These are phyloP conservation scores for Scrobipalpa atriplicella DNA, from an alignment of 2,888 invertebrate genomes.

Conservation along the genomic window DNA sequence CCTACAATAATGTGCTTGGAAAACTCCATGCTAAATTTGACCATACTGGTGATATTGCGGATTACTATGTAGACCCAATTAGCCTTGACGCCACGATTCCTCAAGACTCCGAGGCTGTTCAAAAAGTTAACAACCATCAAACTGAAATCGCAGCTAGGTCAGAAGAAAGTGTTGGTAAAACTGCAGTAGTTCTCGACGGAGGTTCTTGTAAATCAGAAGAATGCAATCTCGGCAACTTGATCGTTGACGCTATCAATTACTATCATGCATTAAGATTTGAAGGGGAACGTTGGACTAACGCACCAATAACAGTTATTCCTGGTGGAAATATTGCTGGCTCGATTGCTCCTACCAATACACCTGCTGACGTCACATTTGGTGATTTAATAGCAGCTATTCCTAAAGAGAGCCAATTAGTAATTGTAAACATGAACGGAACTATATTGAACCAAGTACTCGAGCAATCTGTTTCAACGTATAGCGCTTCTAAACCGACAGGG, in stretches of 20 bases:
- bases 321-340: slow-evolving; percentile 88
- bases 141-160: slow-evolving; percentile 75
- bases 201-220: slow-evolving; percentile 86
- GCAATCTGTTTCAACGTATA: slow-evolving; percentile 81
- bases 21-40: slow-evolving; percentile 87
- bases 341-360: slow-evolving; percentile 76
- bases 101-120: slow-evolving; percentile 84
- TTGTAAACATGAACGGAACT: slow-evolving; percentile 85
- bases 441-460: slow-evolving; percentile 86
- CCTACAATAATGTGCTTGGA: slow-evolving; percentile 94
- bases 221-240: slow-evolving; percentile 94
- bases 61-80: slow-evolving; percentile 86
- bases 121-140: slow-evolving; percentile 81
- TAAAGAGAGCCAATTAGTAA: slow-evolving; percentile 86
- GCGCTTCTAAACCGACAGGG: slow-evolving; percentile 79
- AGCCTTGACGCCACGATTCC: slow-evolving; percentile 84
- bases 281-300: slow-evolving; percentile 87
- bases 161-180: slow-evolving; percentile 85
- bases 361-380: slow-evolving; percentile 83
- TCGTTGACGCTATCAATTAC: slow-evolving; percentile 89
- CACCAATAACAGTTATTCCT: slow-evolving; percentile 88
- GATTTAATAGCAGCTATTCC: slow-evolving; percentile 88
- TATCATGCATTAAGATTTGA: slow-evolving; percentile 75
- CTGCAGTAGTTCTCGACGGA: slow-evolving; percentile 89
- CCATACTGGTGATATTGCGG: slow-evolving; percentile 85